A percentile compares a stretch with the other conserved stretches of the same genome.
Evolutionary conservation across 1,140 invertebrate genomes (phyloP).

Genomic region (Drosophila tsacasi): DNA sequence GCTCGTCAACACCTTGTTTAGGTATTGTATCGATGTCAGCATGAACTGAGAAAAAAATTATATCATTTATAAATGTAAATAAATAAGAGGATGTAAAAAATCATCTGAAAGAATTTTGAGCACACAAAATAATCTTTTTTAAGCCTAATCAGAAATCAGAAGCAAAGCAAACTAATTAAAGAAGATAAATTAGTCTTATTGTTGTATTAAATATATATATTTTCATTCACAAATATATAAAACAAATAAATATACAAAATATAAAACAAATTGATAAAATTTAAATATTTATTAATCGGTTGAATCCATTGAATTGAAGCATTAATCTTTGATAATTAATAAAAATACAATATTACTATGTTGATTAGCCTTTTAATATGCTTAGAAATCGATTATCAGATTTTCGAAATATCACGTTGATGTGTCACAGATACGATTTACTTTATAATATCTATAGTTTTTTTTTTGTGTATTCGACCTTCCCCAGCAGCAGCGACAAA

Average conservation of each 20-base stretch:
- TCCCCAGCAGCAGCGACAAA: conserved; percentile 12
- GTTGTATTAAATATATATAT: background rate
- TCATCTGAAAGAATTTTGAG: too few relatives aligned
- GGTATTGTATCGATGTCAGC: conserved; percentile 3
- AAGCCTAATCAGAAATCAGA: background rate
- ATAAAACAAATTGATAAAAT: background rate
- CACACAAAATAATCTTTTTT: background rate
- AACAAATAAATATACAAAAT: background rate
- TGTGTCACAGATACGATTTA: background rate
- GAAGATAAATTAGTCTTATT: background rate
- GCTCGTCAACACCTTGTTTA: conserved; percentile 17
- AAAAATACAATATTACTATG: background rate
- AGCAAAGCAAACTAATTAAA: too few relatives aligned
- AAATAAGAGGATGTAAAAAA: background rate
- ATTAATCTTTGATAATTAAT: conserved; percentile 6
- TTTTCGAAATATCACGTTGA: conserved; percentile 2
- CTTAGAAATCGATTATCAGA: background rate
- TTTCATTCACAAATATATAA: conserved; percentile 2
- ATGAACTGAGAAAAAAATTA: conserved; percentile 1
- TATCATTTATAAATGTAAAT: too few relatives aligned
- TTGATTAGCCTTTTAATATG: background rate
- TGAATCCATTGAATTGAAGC: background rate
- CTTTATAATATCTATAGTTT: background rate
- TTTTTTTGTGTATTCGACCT: conserved; percentile 21
- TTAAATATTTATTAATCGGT: background rate